Base-by-base conservation (phyloP, 92 coral and sea anemone species). In the Zoanthus gigantus region DNA sequence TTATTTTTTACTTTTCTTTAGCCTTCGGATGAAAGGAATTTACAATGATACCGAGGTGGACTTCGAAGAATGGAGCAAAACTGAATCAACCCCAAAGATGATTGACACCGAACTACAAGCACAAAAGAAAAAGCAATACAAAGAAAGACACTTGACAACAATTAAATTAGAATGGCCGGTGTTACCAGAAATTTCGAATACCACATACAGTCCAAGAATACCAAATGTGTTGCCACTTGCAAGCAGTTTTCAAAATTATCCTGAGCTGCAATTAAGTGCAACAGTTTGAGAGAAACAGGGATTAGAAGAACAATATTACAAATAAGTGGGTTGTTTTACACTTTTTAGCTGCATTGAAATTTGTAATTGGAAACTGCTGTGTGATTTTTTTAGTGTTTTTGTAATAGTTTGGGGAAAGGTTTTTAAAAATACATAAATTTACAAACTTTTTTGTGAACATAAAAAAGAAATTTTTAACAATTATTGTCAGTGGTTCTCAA, bases 121-220 rank as follows among this genome's bases (percentile, higher is more conserved):
- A 88, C 98, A 97, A 63, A 97, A 97, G 90, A 97, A 93, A 89
- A 78, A 98, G 67, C 95, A 90, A n/a, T 97, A 92, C 72, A 92
- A 90, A n/a, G 98, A 94, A 77, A 97, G 90, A 84, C 98, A 97
- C 83, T 79, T 88, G 8, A 89, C 95, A 0, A 92, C 94, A 18
- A 83, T 93, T 17, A 89, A 94, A 87, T 88, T 97, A 45, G 98
- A 95, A 88, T 97, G 99, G 99, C 99, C 98, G 10, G 92, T 92
- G 65, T 92, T 90, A n/a, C 98, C 94, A 17, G 72, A 91, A 15
- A 92, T 93, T 74, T 52, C 89, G 11, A 87, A 84, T 47, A 78
- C 92, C 23, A 44, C 86, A 0, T 95, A 93, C 53, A 94, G 90
- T 2, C 94, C 98, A n/a, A 52, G 98, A 61, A 93, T 93, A 57